Conservation (phyloP, 2,797 vertebrate genomes). For the Enteromius mattozi region DNA sequence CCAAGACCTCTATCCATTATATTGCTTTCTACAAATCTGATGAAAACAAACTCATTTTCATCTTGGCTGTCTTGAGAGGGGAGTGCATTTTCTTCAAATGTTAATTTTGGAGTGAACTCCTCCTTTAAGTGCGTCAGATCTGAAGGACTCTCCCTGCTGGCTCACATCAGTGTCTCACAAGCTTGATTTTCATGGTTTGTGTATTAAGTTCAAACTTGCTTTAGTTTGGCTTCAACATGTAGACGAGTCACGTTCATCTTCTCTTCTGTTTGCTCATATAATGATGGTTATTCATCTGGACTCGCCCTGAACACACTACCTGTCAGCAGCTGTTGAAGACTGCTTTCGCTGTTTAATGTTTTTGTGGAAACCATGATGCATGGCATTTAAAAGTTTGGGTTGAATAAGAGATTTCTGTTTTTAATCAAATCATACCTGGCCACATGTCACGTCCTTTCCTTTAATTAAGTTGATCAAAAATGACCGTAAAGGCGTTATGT, state of each 20-base stretch:
- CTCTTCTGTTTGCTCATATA: background rate
- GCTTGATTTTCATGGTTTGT: background rate
- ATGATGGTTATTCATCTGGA: background rate
- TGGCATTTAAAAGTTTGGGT: background rate
- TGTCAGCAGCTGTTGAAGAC: background rate
- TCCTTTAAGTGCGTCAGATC: background rate
- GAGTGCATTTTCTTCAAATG: background rate
- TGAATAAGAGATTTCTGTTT: background rate
- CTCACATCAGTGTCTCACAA: background rate
- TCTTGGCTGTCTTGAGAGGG: background rate
- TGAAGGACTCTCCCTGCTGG: background rate
- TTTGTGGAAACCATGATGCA: background rate
- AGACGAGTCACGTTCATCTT: background rate
- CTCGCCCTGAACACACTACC: background rate
- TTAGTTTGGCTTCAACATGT: background rate
- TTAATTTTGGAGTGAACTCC: background rate
- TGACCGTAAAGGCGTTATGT: background rate
- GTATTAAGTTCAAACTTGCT: slow-evolving; percentile 4
- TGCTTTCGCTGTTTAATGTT: background rate
- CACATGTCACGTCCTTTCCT: too few relatives aligned
- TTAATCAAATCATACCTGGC: background rate
- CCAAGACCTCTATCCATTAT: background rate
- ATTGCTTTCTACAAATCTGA: background rate
- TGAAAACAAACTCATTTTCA: background rate
- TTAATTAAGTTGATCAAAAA: background rate